Conservation (phyloP, 1,140 invertebrate genomes). For the Saccostrea echinata region DNA sequence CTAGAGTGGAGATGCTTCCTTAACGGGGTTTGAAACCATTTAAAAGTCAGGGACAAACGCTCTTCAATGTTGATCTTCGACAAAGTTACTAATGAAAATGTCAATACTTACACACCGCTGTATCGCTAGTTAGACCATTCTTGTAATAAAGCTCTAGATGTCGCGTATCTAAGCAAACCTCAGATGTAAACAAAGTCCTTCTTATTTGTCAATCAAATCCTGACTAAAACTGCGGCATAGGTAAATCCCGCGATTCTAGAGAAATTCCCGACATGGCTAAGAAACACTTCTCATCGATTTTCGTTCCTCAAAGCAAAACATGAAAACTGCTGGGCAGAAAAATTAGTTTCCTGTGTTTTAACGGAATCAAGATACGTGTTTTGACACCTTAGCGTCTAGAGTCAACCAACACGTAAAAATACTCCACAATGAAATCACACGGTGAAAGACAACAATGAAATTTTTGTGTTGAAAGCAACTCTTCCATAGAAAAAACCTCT, state of each 20-base stretch:
- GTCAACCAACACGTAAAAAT: not conserved
- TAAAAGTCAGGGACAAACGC: not conserved
- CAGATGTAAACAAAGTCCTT: constrained; percentile 27
- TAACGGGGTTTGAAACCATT: not conserved
- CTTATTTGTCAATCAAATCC: constrained; percentile 37
- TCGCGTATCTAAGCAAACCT: constrained; percentile 34
- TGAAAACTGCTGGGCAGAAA: not conserved
- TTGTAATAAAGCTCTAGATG: constrained; percentile 20
- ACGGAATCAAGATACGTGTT: constrained; percentile 10
- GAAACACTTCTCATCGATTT: not conserved
- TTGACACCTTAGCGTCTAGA: not conserved
- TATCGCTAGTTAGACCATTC: constrained; percentile 29
- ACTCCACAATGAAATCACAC: not conserved
- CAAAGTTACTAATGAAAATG: constrained; percentile 32
- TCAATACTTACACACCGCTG: constrained; percentile 1
- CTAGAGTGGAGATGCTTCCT: not conserved
- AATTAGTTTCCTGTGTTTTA: constrained; percentile 3
- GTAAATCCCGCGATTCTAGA: constrained; percentile 33
- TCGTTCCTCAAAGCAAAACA: not conserved
- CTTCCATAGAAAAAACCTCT: constrained; percentile 6
- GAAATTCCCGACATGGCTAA: constrained; percentile 24
- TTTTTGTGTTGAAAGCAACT: constrained; percentile 11
- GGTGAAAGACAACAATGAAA: constrained; percentile 21
- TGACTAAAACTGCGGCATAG: constrained; percentile 21
- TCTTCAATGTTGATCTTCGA: not conserved